Conservation (phyloP, 2,113 vertebrate species). For the Spilogale gracilis region DNA sequence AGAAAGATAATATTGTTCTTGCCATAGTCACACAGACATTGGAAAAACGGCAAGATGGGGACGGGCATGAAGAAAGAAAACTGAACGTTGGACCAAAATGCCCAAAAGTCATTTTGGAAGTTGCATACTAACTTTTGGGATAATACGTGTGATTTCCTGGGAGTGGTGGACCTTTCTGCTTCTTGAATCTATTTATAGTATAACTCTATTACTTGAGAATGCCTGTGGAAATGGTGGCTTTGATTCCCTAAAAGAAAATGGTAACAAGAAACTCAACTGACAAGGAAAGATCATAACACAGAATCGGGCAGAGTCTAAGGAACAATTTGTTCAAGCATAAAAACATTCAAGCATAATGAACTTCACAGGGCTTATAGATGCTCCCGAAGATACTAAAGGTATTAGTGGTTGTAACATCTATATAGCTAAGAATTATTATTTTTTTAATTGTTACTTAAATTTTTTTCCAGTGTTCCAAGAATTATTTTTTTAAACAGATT, state of each 20-base stretch:
- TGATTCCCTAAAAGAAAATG: background rate
- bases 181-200: background rate
- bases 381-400: background rate
- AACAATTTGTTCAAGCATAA: background rate
- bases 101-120: background rate
- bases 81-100: background rate
- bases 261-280: background rate
- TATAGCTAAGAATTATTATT: background rate
- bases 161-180: background rate
- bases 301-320: constrained; percentile 10
- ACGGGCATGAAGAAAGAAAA: background rate
- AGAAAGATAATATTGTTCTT: background rate
- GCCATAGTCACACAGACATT: background rate
- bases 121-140: background rate
- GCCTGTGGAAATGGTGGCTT: background rate
- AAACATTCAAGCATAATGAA: background rate
- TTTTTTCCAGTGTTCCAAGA: too few species aligned
- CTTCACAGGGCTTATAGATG: background rate
- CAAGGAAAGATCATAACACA: background rate
- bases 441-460: too few species aligned
- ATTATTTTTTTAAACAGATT: too few species aligned
- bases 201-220: background rate
- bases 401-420: background rate
- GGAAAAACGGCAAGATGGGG: background rate
- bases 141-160: background rate